Conservation (phyloP, 2,888 invertebrate species). For the Cerceris rybyensis region DNA sequence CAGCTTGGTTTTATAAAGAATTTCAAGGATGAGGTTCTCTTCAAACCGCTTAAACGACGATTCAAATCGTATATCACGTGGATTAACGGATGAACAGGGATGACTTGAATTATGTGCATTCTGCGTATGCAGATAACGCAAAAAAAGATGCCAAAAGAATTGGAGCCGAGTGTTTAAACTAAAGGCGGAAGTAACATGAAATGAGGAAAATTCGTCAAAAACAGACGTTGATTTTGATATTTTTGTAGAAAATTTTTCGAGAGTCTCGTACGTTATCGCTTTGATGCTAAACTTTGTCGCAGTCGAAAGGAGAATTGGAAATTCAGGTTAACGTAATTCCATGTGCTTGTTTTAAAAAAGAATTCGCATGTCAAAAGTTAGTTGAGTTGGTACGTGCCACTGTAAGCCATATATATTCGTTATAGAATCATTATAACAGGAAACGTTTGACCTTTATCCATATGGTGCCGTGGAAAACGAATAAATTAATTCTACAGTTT, state of each 20-base stretch:
- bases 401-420: not conserved
- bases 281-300: not conserved
- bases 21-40: too few relatives aligned
- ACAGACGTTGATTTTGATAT: conserved; percentile 25
- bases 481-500: not conserved
- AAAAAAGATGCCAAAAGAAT: not conserved
- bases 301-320: not conserved
- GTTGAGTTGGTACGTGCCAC: not conserved
- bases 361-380: not conserved
- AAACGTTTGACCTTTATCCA: not conserved
- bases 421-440: not conserved
- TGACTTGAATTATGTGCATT: not conserved
- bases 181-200: not conserved
- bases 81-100: not conserved
- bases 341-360: not conserved
- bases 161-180: not conserved
- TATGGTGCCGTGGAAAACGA: not conserved
- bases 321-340: not conserved
- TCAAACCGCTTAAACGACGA: too few relatives aligned
- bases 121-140: conserved; percentile 6
- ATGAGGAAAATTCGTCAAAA: conserved; percentile 16
- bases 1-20: too few relatives aligned
- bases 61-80: not conserved
- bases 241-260: conserved; percentile 4
- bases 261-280: conserved; percentile 11